phyloP scores from a whole-genome alignment of 1,140 invertebrate genomes.

The Bombus superbus region DNA sequence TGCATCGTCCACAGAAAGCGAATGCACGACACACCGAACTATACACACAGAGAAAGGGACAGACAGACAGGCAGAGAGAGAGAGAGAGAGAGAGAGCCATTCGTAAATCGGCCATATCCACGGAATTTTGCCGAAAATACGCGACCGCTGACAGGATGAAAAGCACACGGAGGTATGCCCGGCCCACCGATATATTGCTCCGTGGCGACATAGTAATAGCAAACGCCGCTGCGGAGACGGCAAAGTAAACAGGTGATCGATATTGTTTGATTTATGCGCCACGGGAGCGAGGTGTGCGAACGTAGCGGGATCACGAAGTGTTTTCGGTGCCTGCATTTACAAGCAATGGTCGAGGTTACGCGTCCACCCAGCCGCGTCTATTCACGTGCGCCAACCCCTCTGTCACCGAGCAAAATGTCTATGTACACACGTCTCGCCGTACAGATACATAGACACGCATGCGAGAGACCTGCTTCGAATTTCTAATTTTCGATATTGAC shows the following conservation, averaged over 20 bases:
- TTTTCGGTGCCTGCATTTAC: conserved; percentile 59
- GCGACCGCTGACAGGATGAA: background rate
- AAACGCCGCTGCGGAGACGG: conserved; percentile 21
- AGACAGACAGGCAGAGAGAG: background rate
- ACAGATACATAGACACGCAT: background rate
- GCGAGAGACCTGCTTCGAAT: conserved; percentile 53
- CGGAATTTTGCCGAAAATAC: background rate
- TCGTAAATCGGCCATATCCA: conserved; percentile 22
- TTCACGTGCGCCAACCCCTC: conserved; percentile 1
- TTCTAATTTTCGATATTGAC: conserved; percentile 68
- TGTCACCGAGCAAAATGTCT: conserved; percentile 14
- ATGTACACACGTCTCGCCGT: background rate
- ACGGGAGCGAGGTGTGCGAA: conserved; percentile 36
- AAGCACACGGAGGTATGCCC: background rate
- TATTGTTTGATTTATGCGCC: conserved; percentile 67
- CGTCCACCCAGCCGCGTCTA: conserved; percentile 13
- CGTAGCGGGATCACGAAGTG: conserved; percentile 55
- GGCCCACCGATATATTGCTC: background rate
- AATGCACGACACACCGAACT: background rate
- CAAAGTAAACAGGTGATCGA: conserved; percentile 65
- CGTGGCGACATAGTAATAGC: conserved; percentile 41
- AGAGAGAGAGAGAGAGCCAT: background rate
- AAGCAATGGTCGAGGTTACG: conserved; percentile 43
- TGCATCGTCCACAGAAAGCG: background rate
- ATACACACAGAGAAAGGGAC: background rate